phyloP scores from a whole-genome alignment of 2,888 invertebrate species.

The Ichneumoninae sp. region DNA sequence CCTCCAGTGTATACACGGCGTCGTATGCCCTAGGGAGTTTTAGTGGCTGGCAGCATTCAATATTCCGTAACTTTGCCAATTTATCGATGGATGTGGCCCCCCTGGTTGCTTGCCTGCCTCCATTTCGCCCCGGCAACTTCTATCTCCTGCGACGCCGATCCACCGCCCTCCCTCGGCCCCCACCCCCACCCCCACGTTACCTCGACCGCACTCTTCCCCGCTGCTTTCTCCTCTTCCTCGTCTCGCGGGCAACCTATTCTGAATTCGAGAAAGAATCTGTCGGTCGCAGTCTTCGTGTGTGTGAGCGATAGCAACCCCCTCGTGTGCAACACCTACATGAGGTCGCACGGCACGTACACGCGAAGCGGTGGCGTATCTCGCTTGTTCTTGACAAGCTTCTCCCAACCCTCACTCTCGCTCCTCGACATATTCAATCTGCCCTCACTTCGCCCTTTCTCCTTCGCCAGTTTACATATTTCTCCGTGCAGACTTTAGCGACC shows the following conservation, averaged over 20 bases:
- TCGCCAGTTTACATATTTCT: constrained; percentile 2
- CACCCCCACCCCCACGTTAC: constrained; percentile 8
- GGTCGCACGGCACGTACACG: background rate
- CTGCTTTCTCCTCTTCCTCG: constrained; percentile 44
- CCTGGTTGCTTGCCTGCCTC: constrained; percentile 60
- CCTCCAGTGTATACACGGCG: constrained; percentile 41
- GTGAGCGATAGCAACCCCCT: constrained; percentile 34
- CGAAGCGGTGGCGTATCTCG: constrained; percentile 3
- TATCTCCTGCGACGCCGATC: constrained; percentile 41
- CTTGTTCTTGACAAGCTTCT: constrained; percentile 36
- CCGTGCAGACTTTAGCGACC: constrained; percentile 5
- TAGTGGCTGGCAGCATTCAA: constrained; percentile 77
- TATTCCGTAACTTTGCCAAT: constrained; percentile 79
- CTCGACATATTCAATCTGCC: constrained; percentile 43
- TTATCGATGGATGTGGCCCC: constrained; percentile 75
- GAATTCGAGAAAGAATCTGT: constrained; percentile 63
- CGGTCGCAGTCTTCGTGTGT: constrained; percentile 24
- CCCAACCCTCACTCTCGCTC: background rate
- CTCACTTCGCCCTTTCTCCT: background rate
- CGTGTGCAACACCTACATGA: constrained; percentile 2
- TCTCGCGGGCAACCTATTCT: constrained; percentile 55
- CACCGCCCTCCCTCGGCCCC: constrained; percentile 23
- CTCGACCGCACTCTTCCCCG: constrained; percentile 43
- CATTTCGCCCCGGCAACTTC: constrained; percentile 64
- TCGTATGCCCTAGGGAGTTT: constrained; percentile 72